Conservation (phyloP, 2,888 invertebrate species). For the Plemyria rubiginata region DNA sequence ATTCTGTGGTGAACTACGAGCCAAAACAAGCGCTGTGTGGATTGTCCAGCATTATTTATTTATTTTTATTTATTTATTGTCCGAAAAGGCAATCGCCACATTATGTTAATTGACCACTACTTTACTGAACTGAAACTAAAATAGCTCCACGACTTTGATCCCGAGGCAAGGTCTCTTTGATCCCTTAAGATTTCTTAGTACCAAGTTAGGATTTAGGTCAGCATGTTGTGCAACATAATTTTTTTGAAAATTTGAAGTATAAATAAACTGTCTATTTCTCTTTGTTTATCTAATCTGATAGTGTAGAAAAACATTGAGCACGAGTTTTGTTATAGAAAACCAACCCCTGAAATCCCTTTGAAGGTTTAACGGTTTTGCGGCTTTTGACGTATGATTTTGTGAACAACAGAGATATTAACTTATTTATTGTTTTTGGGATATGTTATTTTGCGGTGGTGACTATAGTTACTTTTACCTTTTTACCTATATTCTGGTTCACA, state of each 20-base stretch:
- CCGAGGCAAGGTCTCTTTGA: too few relatives aligned
- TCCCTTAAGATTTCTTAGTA: too few relatives aligned
- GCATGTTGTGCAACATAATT: too few relatives aligned
- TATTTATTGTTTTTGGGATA: background rate
- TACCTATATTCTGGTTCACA: background rate
- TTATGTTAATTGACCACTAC: background rate
- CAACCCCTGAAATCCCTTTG: slow-evolving; percentile 38
- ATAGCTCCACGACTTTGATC: too few relatives aligned
- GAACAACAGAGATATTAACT: slow-evolving; percentile 5
- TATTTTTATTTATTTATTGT: too few relatives aligned
- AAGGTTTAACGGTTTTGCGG: slow-evolving; percentile 32
- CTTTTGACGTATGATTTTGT: slow-evolving; percentile 27
- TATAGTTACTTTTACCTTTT: background rate
- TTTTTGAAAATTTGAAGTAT: too few relatives aligned
- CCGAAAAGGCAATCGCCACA: background rate
- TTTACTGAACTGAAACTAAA: too few relatives aligned
- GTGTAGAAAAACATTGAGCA: slow-evolving; percentile 16
- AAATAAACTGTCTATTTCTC: too few relatives aligned
- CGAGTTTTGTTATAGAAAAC: slow-evolving; percentile 34
- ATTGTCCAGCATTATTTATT: too few relatives aligned
- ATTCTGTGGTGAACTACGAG: slow-evolving; percentile 48
- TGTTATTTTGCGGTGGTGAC: background rate
- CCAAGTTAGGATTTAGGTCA: too few relatives aligned
- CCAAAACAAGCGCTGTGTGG: slow-evolving; percentile 18
- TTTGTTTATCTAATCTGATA: background rate